Evolutionary conservation across 2,113 vertebrate species (phyloP).

Genomic region (Scatophagus argus): DNA sequence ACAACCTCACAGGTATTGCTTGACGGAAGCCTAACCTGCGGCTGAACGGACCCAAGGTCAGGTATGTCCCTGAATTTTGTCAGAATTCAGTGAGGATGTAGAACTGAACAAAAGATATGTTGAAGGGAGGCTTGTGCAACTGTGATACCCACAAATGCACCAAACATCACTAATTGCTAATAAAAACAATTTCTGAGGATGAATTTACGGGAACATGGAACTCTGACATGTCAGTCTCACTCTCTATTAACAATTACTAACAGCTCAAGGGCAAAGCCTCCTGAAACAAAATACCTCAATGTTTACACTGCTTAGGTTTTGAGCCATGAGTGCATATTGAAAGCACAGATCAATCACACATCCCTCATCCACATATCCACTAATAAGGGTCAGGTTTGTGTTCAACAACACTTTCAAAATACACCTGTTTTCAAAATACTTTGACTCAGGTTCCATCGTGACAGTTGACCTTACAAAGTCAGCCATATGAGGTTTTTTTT

Average conservation of each 20-base stretch:
- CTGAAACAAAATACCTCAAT: constrained; percentile 35
- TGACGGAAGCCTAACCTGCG: neutral
- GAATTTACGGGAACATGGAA: neutral
- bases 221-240: neutral
- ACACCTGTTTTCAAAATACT: constrained; percentile 58
- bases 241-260: neutral
- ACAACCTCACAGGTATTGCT: neutral
- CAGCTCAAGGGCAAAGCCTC: constrained; percentile 28
- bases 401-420: constrained; percentile 28
- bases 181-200: neutral
- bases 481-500: constrained; percentile 26
- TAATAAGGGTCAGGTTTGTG: constrained; percentile 51
- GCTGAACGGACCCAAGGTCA: constrained; percentile 27
- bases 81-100: neutral
- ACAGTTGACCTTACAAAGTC: constrained; percentile 48
- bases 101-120: neutral
- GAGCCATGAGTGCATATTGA: neutral
- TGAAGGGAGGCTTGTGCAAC: neutral
- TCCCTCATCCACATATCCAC: constrained; percentile 9
- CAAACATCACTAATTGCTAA: neutral
- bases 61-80: neutral
- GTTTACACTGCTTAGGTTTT: constrained; percentile 47
- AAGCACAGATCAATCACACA: constrained; percentile 8
- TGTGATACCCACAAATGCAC: neutral
- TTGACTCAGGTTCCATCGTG: constrained; percentile 15